Evolutionary conservation across 2,888 invertebrate genomes (phyloP), one percentile per base, ranked within the genome.

Genomic region (Ophioninae sp.): DNA sequence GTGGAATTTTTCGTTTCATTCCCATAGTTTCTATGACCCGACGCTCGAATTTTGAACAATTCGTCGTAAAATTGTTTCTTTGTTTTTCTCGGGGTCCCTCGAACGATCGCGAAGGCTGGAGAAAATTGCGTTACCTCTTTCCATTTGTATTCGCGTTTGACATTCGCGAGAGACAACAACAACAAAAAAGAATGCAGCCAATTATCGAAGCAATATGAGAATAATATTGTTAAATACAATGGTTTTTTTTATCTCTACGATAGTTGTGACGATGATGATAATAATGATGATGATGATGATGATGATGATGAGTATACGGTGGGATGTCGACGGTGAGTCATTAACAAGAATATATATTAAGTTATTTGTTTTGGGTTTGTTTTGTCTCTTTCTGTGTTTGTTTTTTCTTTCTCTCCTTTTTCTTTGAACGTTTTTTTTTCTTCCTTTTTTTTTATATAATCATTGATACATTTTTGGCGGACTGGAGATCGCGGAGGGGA

Each of bases 301-400:
- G 30, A 30, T 30, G 51, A 51, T 13, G 51, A 51, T 51, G 51
- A 51, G 44, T 44, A 44, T 13, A 44, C 44, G 84, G 81, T 80
- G 80, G 81, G 78, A 81, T 59, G 83, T 86, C 83, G 84, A 87
- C 84, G 82, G 82, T 74, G 84, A 85, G 73, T 87, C 84, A 86
- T 88, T 89, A 89, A 91, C 90, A 91, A 90, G 89, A 90, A 91
- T 91, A 91, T 44, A 44, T 90, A 90, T 91, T 89, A 89, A 86
- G 85, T 84, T 87, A 88, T 89, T 88, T 79, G 83, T 79, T 85
- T 81, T 13, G 44, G 10, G 13, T 56, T 73, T 73, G 56, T 76
- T 56, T 72, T 59, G 58, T 59, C 20, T 72, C 72, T n/a, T 72
- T 61, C 13, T 69, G 13, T 56, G 37, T 64, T 64, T 41, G 5